Conservation (phyloP, 2,797 vertebrate genomes). For the Lycodopsis pacificus region DNA sequence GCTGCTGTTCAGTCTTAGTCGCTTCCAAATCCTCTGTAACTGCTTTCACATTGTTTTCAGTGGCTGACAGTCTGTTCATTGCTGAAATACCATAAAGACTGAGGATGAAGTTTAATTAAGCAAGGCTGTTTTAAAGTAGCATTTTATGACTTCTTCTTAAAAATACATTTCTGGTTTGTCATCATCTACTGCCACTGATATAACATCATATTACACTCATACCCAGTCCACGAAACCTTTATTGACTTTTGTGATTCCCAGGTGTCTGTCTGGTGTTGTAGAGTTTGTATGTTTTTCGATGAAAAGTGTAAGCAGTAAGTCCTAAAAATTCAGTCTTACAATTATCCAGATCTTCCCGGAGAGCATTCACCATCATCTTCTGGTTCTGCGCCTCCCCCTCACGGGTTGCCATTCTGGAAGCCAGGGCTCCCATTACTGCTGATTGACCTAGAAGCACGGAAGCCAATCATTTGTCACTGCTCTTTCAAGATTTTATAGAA, state of each 20-base stretch:
- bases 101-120: slow-evolving; percentile 24
- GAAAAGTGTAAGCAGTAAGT: too few species aligned
- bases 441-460: background rate
- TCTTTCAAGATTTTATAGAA: slow-evolving; percentile 28
- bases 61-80: slow-evolving; percentile 49
- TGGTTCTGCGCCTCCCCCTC: slow-evolving; percentile 6
- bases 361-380: slow-evolving; percentile 27
- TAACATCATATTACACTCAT: too few species aligned
- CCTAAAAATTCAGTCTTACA: slow-evolving; percentile 19
- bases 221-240: background rate
- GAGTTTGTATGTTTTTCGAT: background rate
- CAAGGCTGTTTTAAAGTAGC: slow-evolving; percentile 4
- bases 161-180: slow-evolving; percentile 1
- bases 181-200: background rate
- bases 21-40: slow-evolving; percentile 29
- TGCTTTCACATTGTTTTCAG: slow-evolving; percentile 53
- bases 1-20: slow-evolving; percentile 12
- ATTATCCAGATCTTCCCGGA: slow-evolving; percentile 24
- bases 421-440: background rate
- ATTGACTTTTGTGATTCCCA: too few species aligned
- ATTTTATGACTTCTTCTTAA: background rate
- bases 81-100: slow-evolving; percentile 35
- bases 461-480: background rate
- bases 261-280: background rate
- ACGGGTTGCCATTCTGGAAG: background rate